phyloP scores from a whole-genome alignment of 2,888 invertebrate species.

The Nephrotoma flavescens region DNA sequence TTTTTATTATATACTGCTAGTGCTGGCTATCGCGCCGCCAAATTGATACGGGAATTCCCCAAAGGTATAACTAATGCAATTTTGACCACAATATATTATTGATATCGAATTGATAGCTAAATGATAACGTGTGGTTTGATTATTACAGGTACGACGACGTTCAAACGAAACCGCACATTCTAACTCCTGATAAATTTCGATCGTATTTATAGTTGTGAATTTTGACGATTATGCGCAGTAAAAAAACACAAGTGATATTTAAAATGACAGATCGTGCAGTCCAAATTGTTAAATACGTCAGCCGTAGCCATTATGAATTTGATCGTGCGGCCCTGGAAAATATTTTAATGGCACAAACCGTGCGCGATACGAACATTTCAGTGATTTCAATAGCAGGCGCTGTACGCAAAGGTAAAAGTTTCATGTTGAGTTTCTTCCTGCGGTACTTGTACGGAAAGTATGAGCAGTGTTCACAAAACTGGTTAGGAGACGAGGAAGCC shows the following conservation, averaged over 20 bases:
- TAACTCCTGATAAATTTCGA: not conserved
- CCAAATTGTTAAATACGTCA: not conserved
- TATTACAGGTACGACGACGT: not conserved
- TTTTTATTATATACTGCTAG: not conserved
- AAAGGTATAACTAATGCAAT: not conserved
- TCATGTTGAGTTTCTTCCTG: not conserved
- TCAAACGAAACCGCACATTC: not conserved
- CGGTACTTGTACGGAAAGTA: not conserved
- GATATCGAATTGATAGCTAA: not conserved
- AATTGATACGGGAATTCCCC: not conserved
- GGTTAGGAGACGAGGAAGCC: slow-evolving; percentile 6
- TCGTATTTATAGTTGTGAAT: not conserved
- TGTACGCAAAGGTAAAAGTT: not conserved
- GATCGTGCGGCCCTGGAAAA: not conserved
- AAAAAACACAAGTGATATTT: not conserved
- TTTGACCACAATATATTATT: not conserved
- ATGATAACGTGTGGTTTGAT: not conserved
- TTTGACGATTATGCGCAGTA: not conserved
- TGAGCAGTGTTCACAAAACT: not conserved
- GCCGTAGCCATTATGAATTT: not conserved
- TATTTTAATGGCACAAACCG: not conserved
- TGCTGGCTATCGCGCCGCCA: not conserved
- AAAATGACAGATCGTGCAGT: not conserved
- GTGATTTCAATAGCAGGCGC: not conserved
- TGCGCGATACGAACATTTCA: not conserved